Evolutionary conservation across 2,113 vertebrate genomes (phyloP), one percentile per base, ranked within the genome.

Genomic region (Mola mola): DNA sequence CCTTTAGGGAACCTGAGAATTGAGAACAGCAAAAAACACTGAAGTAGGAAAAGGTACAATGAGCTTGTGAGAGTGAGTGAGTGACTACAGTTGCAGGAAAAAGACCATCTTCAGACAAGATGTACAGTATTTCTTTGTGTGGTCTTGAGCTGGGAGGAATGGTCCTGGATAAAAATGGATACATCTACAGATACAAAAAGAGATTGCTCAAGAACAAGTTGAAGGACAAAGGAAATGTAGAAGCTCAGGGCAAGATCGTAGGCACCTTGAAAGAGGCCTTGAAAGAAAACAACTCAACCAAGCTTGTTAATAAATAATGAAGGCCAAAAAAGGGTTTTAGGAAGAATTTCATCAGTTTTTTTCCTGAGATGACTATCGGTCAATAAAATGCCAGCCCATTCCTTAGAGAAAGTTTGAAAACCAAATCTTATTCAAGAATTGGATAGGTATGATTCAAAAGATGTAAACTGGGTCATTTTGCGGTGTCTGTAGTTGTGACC

Each of bases 271-370:
- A 63, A 81, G 48, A 56, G 44, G 55, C 70, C 75, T 74, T 68
- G 15, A 11, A 33, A 13, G 29, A 74, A 63, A 28, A 72, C 36
- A 40, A 46, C 66, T 44, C 63, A 12, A 73, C 53, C 66, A 76
- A 76, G 84, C 74, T 37, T 28, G 17, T 90, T 69, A 88, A 91
- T 92, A 74, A 90, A 91, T 80, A 53, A 91, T 88, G 74, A 83
- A 50, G 43, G 57, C 52, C 75, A 43, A 82, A 88, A 75, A 69
- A 51, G 25, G 50, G 52, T 37, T 69, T 79, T 55, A 55, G 44
- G 33, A 67, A 36, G 34, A 42, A 16, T 42, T 79, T 74, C 34
- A 75, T 81, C 75, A 55, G 76, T 68, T 77, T 66, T 82, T 57
- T 70, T n/a, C n/a, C 62, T 43, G 63, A 66, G 58, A 68, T 47